These are phyloP conservation scores for Picus viridis DNA, from an alignment of 2,797 vertebrate species.

Conservation along the genomic window DNA sequence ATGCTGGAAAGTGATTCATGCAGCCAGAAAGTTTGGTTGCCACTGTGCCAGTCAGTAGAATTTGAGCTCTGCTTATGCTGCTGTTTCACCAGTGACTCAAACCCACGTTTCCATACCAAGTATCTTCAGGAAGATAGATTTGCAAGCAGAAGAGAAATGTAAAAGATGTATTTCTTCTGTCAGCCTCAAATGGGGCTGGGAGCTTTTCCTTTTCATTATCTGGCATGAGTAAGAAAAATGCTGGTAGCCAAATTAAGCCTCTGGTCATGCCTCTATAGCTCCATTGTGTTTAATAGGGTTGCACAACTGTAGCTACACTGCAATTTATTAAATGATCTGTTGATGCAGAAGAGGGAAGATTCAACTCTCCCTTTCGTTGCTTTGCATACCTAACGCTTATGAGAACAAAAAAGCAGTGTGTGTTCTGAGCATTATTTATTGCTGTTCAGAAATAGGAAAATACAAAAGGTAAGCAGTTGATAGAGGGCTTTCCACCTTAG, in stretches of 20 bases:
- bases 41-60: background rate
- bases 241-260: slow-evolving; percentile 42
- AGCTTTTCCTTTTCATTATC: slow-evolving; percentile 4
- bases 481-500: background rate
- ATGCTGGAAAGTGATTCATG: background rate
- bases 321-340: slow-evolving; percentile 39
- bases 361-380: slow-evolving; percentile 14
- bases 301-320: slow-evolving; percentile 40
- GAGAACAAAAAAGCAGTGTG: background rate
- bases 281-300: slow-evolving; percentile 57
- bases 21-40: background rate
- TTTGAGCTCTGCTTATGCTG: background rate
- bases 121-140: background rate
- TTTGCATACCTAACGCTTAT: background rate
- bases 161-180: background rate
- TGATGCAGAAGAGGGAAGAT: slow-evolving; percentile 38
- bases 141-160: too few species aligned
- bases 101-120: background rate
- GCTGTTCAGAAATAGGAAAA: background rate
- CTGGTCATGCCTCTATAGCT: slow-evolving; percentile 32
- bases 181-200: background rate
- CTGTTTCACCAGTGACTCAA: background rate
- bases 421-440: background rate
- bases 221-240: slow-evolving; percentile 22
- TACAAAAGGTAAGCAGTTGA: background rate